Evolutionary conservation across 2,797 vertebrate genomes (phyloP), one percentile per base, ranked within the genome.

Genomic region (Antrozous pallidus): DNA sequence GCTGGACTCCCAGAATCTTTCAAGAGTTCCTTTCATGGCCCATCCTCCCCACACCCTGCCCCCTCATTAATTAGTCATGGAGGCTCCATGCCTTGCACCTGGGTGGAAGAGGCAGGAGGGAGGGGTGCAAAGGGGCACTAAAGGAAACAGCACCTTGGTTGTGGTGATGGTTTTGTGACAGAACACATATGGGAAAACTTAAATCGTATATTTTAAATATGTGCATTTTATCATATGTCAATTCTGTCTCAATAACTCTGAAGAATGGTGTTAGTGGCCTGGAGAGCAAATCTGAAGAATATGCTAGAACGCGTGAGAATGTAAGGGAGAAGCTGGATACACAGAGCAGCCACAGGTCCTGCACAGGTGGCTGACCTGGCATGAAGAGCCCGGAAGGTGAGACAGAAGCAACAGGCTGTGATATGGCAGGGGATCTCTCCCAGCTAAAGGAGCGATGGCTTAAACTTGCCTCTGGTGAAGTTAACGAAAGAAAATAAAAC

Each of bases 181-280:
- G 87, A 36, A 73, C 18, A 26, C 80, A 3, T 8, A 26, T 3
- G 24, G 20, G 12, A 24, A 24, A 61, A 31, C 33, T 49, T 40
- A 40, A 33, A 40, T 9, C 4, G 0, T 28, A 42, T 8, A 0
- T 33, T 47, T 49, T n/a, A 45, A 79, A 51, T 17, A 11, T 0
- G 10, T n/a, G 8, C 14, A 42, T 36, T 42, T 9, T 4, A n/a
- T 20, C 38, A 0, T 12, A 9, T 20, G 54, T 70, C 33, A 4
- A 2, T 69, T 38, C 22, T 8, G 31, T 9, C 69, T 73, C 77
- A 74, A 26, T 26, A 65, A 88, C 11, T 11, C 78, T 45, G 83
- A 45, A 71, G 51, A 56, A 4, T 47, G 42, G 42, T 61, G 22
- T 42, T 28, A 18, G 33, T 20, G n/a, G 13, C n/a, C 38, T 1